Conservation (phyloP, 1,140 invertebrate species). For the Pogonomyrmex barbatus region DNA sequence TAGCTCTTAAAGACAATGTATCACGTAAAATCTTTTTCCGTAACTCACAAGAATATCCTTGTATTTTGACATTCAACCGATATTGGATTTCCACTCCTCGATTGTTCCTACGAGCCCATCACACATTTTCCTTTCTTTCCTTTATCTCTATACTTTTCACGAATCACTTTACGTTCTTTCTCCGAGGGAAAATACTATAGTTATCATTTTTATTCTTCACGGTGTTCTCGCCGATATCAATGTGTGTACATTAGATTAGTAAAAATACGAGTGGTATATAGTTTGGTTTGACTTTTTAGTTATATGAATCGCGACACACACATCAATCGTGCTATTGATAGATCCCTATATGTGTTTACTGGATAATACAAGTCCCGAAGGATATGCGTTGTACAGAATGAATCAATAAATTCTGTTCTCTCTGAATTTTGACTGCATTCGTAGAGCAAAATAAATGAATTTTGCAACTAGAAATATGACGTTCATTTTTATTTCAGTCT, state of each 20-base stretch:
- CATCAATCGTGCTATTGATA: conserved; percentile 48
- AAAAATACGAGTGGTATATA: conserved; percentile 53
- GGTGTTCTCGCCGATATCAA: conserved; percentile 62
- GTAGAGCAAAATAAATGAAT: conserved; percentile 75
- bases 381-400: conserved; percentile 66
- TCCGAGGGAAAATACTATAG: conserved; percentile 53
- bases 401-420: conserved; percentile 61
- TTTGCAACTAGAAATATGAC: conserved; percentile 71
- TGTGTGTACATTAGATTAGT: conserved; percentile 47
- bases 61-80: background rate
- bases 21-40: background rate
- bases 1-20: background rate
- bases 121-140: conserved; percentile 17
- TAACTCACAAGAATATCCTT: background rate
- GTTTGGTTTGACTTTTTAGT: conserved; percentile 16
- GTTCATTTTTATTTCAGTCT: conserved; percentile 55
- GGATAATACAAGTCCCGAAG: conserved; percentile 36
- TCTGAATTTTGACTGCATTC: conserved; percentile 63
- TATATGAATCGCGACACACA: conserved; percentile 31
- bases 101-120: conserved; percentile 29
- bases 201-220: conserved; percentile 60
- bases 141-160: conserved; percentile 13
- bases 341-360: conserved; percentile 45
- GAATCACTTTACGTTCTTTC: conserved; percentile 16
- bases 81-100: conserved; percentile 45